Evolutionary conservation across 2,888 invertebrate genomes (phyloP).

Genomic region (Druceiella hillmani): DNA sequence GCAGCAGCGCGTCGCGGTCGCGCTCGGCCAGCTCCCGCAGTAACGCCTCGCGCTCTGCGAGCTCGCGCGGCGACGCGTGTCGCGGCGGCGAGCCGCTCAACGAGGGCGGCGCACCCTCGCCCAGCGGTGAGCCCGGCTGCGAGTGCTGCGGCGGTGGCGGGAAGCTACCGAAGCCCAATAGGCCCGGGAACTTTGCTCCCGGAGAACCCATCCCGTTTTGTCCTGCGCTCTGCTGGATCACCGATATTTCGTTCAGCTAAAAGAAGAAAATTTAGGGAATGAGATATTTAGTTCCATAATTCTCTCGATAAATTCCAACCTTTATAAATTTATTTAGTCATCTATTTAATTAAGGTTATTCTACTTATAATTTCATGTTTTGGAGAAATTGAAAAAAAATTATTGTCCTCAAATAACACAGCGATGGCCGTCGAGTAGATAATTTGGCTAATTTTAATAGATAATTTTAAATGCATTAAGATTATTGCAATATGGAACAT

Average conservation of each 20-base stretch:
- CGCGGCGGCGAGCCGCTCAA: conserved; percentile 34
- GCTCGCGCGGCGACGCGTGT: conserved; percentile 24
- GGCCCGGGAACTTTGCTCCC: conserved; percentile 66
- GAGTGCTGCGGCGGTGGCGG: conserved; percentile 41
- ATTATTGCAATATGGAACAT: too few species aligned
- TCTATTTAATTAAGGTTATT: too few species aligned
- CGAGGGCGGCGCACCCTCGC: conserved; percentile 43
- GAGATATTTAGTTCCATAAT: too few species aligned
- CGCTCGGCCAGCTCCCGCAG: conserved; percentile 51
- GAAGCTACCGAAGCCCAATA: conserved; percentile 73
- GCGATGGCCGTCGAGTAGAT: too few species aligned
- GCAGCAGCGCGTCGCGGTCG: conserved; percentile 41
- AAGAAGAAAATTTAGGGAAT: too few species aligned
- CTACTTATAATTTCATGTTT: too few species aligned
- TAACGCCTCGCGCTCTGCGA: conserved; percentile 45
- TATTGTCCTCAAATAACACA: too few species aligned
- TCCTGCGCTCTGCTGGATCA: conserved; percentile 67
- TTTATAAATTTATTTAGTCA: too few species aligned
- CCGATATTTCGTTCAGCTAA: conserved; percentile 77
- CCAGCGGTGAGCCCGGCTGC: conserved; percentile 52
- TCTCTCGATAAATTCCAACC: too few species aligned
- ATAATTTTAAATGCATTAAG: too few species aligned
- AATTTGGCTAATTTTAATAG: too few species aligned
- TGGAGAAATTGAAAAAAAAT: too few species aligned
- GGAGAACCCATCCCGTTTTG: conserved; percentile 58